These are phyloP conservation scores for Dascyllus trimaculatus DNA, from an alignment of 2,113 vertebrate species.

Conservation along the genomic window DNA sequence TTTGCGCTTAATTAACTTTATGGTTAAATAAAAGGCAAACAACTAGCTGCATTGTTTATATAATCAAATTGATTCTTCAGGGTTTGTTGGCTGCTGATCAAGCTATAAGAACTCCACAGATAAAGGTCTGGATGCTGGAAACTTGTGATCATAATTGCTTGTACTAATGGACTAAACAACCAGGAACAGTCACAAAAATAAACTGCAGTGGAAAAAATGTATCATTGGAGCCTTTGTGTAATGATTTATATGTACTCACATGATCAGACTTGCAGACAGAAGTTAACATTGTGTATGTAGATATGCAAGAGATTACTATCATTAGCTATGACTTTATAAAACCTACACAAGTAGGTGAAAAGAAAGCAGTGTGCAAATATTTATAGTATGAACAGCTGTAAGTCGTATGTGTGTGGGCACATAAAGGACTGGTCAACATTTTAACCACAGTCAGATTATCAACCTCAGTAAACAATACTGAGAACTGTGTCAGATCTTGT, in stretches of 20 bases:
- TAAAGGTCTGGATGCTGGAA: not conserved
- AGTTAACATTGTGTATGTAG: too few species aligned
- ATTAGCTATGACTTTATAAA: not conserved
- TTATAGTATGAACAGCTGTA: too few species aligned
- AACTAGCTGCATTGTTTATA: slow-evolving; percentile 1
- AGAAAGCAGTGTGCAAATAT: not conserved
- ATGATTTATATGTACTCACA: not conserved
- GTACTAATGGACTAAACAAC: not conserved
- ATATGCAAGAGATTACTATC: too few species aligned
- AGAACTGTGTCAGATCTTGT: not conserved
- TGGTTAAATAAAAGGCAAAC: slow-evolving; percentile 5
- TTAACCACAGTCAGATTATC: too few species aligned
- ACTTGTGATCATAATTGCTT: not conserved
- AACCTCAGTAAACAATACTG: not conserved
- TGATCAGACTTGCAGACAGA: not conserved
- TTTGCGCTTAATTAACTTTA: slow-evolving; percentile 11
- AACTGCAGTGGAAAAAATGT: not conserved
- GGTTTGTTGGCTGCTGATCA: not conserved
- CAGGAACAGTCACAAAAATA: not conserved
- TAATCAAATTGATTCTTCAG: not conserved
- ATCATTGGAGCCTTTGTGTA: not conserved
- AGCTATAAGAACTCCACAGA: not conserved
- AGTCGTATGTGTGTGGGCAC: too few species aligned
- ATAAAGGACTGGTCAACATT: too few species aligned
- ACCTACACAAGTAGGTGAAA: not conserved